Evolutionary conservation across 1,140 invertebrate genomes (phyloP).

Genomic region (Drosophila willistoni): DNA sequence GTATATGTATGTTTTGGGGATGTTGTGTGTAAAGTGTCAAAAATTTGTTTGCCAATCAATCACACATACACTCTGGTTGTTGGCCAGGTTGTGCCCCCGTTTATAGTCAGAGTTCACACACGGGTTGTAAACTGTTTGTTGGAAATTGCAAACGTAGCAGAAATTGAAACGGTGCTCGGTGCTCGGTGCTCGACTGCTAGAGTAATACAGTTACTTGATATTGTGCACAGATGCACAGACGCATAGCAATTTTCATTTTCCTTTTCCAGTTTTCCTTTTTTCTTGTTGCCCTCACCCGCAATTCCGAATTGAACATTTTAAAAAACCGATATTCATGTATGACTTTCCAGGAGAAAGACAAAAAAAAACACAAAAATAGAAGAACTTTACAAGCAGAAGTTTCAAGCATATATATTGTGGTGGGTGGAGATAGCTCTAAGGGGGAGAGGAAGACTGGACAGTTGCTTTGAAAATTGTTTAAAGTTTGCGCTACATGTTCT

Average conservation of each 20-base stretch:
- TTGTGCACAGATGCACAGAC: neutral
- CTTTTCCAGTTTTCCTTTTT: neutral
- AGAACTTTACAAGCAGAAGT: neutral
- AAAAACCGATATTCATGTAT: slow-evolving; percentile 2
- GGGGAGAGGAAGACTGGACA: neutral
- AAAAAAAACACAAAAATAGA: neutral
- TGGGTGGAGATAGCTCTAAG: neutral
- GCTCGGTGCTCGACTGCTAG: neutral
- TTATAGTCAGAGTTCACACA: neutral
- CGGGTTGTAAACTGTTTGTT: neutral
- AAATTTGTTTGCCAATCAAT: slow-evolving; percentile 79
- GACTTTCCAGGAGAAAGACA: neutral
- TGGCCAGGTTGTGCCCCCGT: slow-evolving; percentile 8
- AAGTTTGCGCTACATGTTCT: slow-evolving; percentile 8
- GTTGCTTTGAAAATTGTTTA: slow-evolving; percentile 12
- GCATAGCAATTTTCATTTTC: neutral
- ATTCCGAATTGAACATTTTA: too few species aligned
- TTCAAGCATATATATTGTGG: neutral
- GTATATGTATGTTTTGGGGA: neutral
- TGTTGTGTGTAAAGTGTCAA: slow-evolving; percentile 74
- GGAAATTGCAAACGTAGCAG: neutral
- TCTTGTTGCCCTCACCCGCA: neutral
- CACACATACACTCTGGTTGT: slow-evolving; percentile 49
- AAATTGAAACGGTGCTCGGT: neutral
- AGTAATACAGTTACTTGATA: neutral